These are phyloP conservation scores for Liparis tanakae DNA, from an alignment of 2,797 vertebrate species.

Conservation along the genomic window DNA sequence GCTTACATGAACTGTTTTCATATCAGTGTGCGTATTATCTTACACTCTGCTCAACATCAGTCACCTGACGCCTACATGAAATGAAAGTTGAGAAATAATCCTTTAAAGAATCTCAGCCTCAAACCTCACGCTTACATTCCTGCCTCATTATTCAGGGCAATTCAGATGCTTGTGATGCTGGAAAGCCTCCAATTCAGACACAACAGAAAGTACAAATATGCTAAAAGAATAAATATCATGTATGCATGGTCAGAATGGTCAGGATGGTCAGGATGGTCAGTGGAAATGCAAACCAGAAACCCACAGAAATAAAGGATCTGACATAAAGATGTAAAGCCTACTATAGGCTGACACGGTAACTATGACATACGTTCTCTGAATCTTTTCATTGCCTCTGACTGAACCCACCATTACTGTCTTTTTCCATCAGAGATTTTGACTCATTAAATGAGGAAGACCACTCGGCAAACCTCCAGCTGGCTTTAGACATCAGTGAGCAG, in stretches of 20 bases:
- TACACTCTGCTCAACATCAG: slow-evolving; percentile 14
- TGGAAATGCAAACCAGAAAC: neutral
- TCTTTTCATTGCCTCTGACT: slow-evolving; percentile 4
- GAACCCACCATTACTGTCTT: neutral
- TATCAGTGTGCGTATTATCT: slow-evolving; percentile 17
- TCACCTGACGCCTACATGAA: slow-evolving; percentile 40
- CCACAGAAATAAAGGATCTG: neutral
- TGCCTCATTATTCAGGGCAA: slow-evolving; percentile 22
- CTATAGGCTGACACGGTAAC: neutral
- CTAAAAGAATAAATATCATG: neutral
- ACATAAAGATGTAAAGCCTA: neutral
- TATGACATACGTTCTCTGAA: neutral
- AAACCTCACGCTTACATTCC: slow-evolving; percentile 32
- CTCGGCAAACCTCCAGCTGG: slow-evolving; percentile 91
- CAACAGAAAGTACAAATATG: neutral
- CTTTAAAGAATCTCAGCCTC: slow-evolving; percentile 22
- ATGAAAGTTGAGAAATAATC: slow-evolving; percentile 40
- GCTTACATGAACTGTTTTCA: slow-evolving; percentile 18
- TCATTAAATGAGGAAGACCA: slow-evolving; percentile 88
- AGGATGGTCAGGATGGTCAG: neutral
- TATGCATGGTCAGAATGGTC: neutral
- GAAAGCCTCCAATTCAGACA: neutral
- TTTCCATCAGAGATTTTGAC: slow-evolving; percentile 88
- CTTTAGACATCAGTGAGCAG: slow-evolving; percentile 89
- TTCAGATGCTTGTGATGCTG: neutral